These are phyloP conservation scores for Sarcoramphus papa DNA, from an alignment of 2,797 vertebrate species.

Conservation along the genomic window DNA sequence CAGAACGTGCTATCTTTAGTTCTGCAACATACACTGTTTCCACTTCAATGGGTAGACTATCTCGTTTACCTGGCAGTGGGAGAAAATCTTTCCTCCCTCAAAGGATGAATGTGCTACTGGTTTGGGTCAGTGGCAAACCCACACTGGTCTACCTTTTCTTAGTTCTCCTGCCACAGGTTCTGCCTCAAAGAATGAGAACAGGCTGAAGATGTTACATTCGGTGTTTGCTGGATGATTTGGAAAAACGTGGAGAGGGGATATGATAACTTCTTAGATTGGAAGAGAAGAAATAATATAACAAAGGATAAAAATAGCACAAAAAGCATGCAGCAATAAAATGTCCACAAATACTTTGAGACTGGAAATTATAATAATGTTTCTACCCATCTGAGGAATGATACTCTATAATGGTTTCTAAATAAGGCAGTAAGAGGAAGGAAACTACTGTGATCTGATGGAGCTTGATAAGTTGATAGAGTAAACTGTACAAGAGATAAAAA, in stretches of 20 bases:
- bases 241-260: neutral
- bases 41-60: neutral
- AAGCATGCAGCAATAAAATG: neutral
- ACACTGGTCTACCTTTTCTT: neutral
- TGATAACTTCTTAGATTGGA: neutral
- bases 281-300: neutral
- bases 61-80: neutral
- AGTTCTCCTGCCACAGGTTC: neutral
- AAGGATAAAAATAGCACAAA: conserved; percentile 1
- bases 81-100: neutral
- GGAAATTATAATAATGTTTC: neutral
- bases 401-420: conserved; percentile 30
- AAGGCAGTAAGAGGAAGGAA: conserved; percentile 46
- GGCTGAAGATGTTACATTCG: neutral
- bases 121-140: neutral
- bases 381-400: neutral
- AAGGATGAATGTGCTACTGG: neutral
- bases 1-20: neutral
- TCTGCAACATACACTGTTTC: neutral
- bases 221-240: neutral
- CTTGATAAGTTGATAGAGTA: conserved; percentile 28
- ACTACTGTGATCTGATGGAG: conserved; percentile 25
- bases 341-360: neutral
- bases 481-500: conserved; percentile 14
- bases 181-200: neutral